Base-by-base conservation (phyloP, 1,140 invertebrate species). In the Eupristina koningsbergeri region DNA sequence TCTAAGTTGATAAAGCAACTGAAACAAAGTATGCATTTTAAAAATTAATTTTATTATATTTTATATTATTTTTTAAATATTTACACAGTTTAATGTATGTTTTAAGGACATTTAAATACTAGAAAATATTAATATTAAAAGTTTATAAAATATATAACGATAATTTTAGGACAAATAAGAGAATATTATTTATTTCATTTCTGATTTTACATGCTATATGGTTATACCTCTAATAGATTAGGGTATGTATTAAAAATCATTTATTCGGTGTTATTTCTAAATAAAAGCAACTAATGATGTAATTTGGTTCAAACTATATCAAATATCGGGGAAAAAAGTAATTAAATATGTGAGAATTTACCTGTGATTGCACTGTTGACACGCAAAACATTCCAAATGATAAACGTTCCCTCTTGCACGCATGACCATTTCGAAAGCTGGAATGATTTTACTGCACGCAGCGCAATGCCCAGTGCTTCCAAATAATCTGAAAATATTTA, bases 341-440 rank as follows among this genome's bases (percentile, higher is more conserved):
- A 73, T 58, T 81, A 74, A 31, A 80, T 8, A 22, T 63, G 22
- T 26, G 22, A 61, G 9, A 9, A 76, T 86, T 94, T 92, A 98
- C 97, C 97, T 98, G 94, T 98, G 97, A 94, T 97, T 98, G 92
- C 98, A 99, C 91, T 98, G 96, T 91, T 98, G 97, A 93, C 98
- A 99, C 85, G 97, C 97, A 92, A 99, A 99, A 91, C 98, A 99
- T 91, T 99, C 98, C 89, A 98, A 94, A 93, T 98, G 98, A 92
- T 98, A 98, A 77, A 98, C 97, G 92, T 98, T 98, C 87, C 95
- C 96, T 91, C 97, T 96, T 29, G 97, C 98, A 91, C 97, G 94
- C 98, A 99, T 98, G 84, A 98, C 98, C 97, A 98, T 98, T 93
- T 99, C 98, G 93, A 98, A 98, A 67, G 97, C 97, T 34, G 98